Percentiles rank a stretch among this genome's conserved stretches.
Conservation (phyloP, 2,113 vertebrate genomes). For the Eublepharis macularius region DNA sequence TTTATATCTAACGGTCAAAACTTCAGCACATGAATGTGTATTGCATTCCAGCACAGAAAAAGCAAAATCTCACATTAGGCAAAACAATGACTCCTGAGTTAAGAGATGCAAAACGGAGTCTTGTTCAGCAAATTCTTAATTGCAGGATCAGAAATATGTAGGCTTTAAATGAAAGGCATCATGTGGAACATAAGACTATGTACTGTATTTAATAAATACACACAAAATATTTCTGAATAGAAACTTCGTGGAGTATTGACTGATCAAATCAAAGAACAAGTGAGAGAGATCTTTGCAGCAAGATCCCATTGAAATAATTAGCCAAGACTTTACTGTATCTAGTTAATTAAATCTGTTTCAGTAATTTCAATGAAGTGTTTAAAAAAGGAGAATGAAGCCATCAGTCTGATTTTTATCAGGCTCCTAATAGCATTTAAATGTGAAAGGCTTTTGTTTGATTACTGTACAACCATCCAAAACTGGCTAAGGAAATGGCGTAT, state of each 20-base stretch:
- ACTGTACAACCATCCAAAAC: slow-evolving; percentile 2
- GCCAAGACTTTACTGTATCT: background rate
- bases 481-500: background rate
- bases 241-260: background rate
- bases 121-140: background rate
- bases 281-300: background rate
- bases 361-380: slow-evolving; percentile 14
- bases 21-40: background rate
- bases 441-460: slow-evolving; percentile 23
- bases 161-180: background rate
- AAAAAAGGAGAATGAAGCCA: slow-evolving; percentile 24
- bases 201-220: background rate
- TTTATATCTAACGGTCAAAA: background rate
- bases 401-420: slow-evolving; percentile 12
- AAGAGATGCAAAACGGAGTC: background rate
- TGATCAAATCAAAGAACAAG: background rate
- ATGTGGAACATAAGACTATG: background rate
- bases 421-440: background rate
- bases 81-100: background rate
- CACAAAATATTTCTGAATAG: background rate
- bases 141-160: background rate
- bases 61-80: background rate
- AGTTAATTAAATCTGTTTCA: slow-evolving; percentile 35
- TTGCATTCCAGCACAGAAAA: background rate
- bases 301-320: background rate